Conservation (phyloP, 2,113 vertebrate species). For the Anser cygnoides region DNA sequence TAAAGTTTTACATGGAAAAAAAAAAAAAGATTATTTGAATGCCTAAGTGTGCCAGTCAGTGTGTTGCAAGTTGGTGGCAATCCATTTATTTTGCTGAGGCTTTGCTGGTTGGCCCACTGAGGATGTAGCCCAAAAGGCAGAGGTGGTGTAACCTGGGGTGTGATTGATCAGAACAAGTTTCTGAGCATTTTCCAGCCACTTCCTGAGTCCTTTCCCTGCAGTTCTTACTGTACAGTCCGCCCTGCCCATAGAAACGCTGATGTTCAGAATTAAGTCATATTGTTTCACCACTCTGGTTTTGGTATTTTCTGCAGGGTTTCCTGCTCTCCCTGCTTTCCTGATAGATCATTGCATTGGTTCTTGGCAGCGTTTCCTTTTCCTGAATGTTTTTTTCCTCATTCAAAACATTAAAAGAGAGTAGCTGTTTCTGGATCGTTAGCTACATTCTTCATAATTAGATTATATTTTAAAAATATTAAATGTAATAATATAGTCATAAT, state of each 20-base stretch:
- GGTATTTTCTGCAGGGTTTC: background rate
- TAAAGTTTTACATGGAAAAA: background rate
- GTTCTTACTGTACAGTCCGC: background rate
- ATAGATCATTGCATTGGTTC: background rate
- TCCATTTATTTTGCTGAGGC: background rate
- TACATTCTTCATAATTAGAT: background rate
- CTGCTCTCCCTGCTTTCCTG: background rate
- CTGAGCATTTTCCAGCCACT: background rate
- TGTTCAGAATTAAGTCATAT: background rate
- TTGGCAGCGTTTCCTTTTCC: background rate
- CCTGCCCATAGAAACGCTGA: background rate
- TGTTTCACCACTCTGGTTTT: background rate
- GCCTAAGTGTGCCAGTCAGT: accelerated
- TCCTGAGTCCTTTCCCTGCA: background rate
- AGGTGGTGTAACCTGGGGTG: background rate
- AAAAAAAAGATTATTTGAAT: background rate
- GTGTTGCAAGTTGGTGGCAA: accelerated
- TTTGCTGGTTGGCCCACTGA: background rate
- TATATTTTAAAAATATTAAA: background rate
- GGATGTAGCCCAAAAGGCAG: background rate
- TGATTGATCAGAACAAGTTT: background rate
- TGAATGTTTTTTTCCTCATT: background rate
- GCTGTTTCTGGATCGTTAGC: no score
- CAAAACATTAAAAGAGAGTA: background rate
- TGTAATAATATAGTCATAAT: background rate